A percentile compares a stretch with the other conserved stretches of the same genome.
These are phyloP conservation scores for Drosophila stalkeri DNA, from an alignment of 2,888 invertebrate species.

Conservation along the genomic window DNA sequence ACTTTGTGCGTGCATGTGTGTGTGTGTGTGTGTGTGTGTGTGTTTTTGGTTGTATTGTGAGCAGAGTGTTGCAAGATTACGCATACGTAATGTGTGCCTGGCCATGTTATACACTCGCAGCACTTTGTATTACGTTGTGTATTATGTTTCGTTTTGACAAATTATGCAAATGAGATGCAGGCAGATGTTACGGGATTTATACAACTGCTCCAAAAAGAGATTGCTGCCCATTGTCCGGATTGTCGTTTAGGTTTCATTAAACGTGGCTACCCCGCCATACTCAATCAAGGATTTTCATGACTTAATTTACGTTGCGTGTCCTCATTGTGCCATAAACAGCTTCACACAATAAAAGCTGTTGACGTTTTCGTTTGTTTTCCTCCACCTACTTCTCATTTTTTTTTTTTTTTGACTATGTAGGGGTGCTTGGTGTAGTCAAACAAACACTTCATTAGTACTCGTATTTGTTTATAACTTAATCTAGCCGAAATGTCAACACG, in stretches of 20 bases:
- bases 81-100: conserved; percentile 71
- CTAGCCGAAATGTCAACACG: conserved; percentile 73
- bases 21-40: conserved; percentile 19
- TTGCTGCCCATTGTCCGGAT: conserved; percentile 34
- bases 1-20: conserved; percentile 41
- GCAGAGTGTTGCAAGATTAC: conserved; percentile 69
- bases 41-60: conserved; percentile 40
- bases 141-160: conserved; percentile 75
- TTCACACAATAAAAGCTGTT: conserved; percentile 79
- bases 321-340: conserved; percentile 65
- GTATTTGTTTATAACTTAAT: conserved; percentile 80
- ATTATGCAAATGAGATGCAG: conserved; percentile 74
- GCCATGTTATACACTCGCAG: conserved; percentile 30
- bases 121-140: conserved; percentile 72
- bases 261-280: conserved; percentile 7
- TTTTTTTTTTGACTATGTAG: background rate
- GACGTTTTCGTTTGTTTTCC: conserved; percentile 58
- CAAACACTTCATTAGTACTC: conserved; percentile 77
- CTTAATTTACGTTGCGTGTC: conserved; percentile 75
- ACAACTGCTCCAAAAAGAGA: conserved; percentile 24
- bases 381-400: background rate
- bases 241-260: conserved; percentile 49
- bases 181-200: conserved; percentile 41
- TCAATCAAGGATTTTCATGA: conserved; percentile 62
- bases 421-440: conserved; percentile 52